Base-by-base conservation (phyloP, 2,797 vertebrate genomes). In the Pempheris klunzingeri region DNA sequence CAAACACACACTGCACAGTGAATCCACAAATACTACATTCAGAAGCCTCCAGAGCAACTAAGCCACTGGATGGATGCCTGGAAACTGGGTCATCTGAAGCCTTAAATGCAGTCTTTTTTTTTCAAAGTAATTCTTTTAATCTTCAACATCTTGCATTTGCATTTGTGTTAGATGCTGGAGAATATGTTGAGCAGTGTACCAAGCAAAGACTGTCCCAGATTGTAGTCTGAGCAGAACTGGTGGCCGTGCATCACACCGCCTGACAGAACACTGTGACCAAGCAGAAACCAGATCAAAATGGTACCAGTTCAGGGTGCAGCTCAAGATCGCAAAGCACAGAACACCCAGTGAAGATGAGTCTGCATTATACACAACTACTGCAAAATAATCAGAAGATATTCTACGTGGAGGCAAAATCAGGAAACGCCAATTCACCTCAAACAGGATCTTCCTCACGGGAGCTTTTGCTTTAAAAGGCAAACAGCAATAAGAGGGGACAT, bases 21-120 rank as follows among this genome's bases (percentile, higher is more conserved):
- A 85, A 87, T 84, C 64, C 71, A 82, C 78, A 91, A 78, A 86
- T 64, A 78, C 69, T 72, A 84, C 76, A 83, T 81, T 73, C 69
- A 83, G 70, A 91, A 81, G 77, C 86, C 82, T 91, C 84, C 74
- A 64, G 77, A 88, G 84, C 68, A 85, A 67, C 86, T 87, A 87
- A 90, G 89, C 83, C 83, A 86, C 62, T 85, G 67, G 87, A 86
- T 87, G 64, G 87, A 82, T 84, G 88, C 81, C 82, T 83, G 79
- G 77, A 93, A 94, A 93, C 87, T 93, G 85, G 92, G 93, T 93
- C 92, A 92, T 88, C 82, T 84, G 62, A 90, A 90, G 85, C 72
- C 84, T 90, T 86, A 88, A 91, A 91, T 82, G 82, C 62, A 80
- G 61, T 76, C 77, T 66, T 74, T 74, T 82, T 80, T 63, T 77